Percentiles rank a stretch among this genome's conserved stretches.
Conservation (phyloP, 2,888 invertebrate species). For the Isotomurus palustris region DNA sequence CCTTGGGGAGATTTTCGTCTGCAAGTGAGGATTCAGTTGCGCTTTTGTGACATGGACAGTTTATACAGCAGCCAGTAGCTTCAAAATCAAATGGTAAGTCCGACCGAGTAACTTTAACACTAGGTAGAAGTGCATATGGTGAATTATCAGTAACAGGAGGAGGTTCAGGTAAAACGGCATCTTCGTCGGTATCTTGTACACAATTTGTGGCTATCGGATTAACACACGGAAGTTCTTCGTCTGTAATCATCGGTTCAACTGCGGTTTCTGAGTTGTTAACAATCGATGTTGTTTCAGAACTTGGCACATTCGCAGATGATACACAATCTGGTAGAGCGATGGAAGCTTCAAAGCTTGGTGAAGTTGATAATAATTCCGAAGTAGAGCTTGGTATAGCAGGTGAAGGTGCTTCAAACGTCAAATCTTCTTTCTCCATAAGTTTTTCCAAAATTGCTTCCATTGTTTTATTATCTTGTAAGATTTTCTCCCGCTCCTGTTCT, state of each 20-base stretch:
- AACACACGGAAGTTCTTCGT: too few species aligned
- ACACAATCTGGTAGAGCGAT: too few species aligned
- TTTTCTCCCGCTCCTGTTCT: background rate
- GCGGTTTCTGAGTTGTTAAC: background rate
- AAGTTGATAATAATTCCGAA: background rate
- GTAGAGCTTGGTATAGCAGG: background rate
- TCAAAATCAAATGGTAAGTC: background rate
- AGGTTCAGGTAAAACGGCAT: background rate
- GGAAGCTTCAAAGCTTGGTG: background rate
- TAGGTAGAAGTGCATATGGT: background rate
- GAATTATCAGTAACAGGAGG: background rate
- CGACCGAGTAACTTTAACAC: background rate
- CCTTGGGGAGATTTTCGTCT: background rate
- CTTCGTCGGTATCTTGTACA: background rate
- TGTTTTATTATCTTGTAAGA: background rate
- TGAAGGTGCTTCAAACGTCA: conserved; percentile 21
- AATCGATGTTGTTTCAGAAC: background rate
- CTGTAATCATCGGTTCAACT: too few species aligned
- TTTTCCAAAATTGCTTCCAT: too few species aligned
- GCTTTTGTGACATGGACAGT: conserved; percentile 24
- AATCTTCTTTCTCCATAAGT: conserved; percentile 13
- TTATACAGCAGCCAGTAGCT: conserved; percentile 22
- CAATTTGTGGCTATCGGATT: background rate
- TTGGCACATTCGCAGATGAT: too few species aligned
- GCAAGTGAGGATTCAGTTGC: background rate